Percentiles rank a stretch among this genome's conserved stretches.
These are phyloP conservation scores for Drosophila hydei DNA, from an alignment of 1,140 invertebrate genomes.

Conservation along the genomic window DNA sequence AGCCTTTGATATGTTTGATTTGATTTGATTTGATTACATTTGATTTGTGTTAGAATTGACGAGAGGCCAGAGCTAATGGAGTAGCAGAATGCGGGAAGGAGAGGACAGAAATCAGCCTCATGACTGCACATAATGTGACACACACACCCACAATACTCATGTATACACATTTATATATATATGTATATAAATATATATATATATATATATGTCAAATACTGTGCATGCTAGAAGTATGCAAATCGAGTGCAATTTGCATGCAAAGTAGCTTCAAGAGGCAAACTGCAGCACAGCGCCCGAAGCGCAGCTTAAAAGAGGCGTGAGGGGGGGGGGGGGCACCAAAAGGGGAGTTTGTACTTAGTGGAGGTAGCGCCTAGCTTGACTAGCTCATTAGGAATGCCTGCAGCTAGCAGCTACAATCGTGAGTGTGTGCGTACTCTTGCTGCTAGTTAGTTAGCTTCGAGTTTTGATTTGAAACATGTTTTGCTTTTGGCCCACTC, in stretches of 20 bases:
- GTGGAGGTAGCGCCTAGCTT: background rate
- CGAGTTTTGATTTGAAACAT: slow-evolving; percentile 19
- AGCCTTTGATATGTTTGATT: slow-evolving; percentile 31
- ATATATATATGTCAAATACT: slow-evolving; percentile 22
- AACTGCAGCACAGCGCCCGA: slow-evolving; percentile 30
- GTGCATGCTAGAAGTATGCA: slow-evolving; percentile 76
- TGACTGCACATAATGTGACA: slow-evolving; percentile 9
- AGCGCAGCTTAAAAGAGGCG: background rate
- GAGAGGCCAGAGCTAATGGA: background rate
- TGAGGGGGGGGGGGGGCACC: background rate
- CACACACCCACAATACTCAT: slow-evolving; percentile 17
- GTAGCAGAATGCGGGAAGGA: background rate
- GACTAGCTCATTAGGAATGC: slow-evolving; percentile 59
- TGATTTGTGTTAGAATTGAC: background rate
- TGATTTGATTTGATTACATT: slow-evolving; percentile 47
- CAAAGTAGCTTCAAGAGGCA: slow-evolving; percentile 69
- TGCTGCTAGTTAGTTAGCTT: slow-evolving; percentile 17
- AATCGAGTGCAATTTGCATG: slow-evolving; percentile 76
- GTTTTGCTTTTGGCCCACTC: slow-evolving; percentile 7
- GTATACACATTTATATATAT: slow-evolving; percentile 17
- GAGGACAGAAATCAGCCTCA: background rate
- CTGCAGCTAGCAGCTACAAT: slow-evolving; percentile 1
- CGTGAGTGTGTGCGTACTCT: slow-evolving; percentile 24
- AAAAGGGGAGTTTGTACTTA: background rate
- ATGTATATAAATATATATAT: background rate